Evolutionary conservation across 2,797 vertebrate species (phyloP).

Genomic region (Synaphobranchus kaupii): DNA sequence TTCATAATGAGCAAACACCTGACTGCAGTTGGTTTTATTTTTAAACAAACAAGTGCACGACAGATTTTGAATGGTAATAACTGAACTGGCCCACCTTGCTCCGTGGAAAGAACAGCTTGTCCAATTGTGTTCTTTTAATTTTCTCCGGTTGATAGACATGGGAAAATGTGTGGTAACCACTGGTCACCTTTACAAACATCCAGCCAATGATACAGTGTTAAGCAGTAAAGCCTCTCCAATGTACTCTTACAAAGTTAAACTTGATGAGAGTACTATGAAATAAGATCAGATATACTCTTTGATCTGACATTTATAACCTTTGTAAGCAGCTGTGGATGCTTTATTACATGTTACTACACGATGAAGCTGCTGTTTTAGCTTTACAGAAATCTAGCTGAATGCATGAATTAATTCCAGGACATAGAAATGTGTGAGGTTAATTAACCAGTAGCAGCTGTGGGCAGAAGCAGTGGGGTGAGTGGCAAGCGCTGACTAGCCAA

Average conservation of each 20-base stretch:
- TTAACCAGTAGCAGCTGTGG: neutral
- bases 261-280: too few relatives aligned
- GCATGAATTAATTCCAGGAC: neutral
- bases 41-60: constrained; percentile 79
- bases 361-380: neutral
- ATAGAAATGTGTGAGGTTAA: neutral
- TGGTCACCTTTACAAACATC: constrained; percentile 72
- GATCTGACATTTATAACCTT: neutral
- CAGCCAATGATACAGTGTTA: constrained; percentile 66
- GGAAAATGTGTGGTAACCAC: constrained; percentile 66
- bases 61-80: neutral
- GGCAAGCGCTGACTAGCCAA: neutral
- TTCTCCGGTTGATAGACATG: constrained; percentile 65
- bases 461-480: neutral
- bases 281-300: neutral
- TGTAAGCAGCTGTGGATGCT: neutral
- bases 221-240: neutral
- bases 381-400: neutral
- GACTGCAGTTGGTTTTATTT: constrained; percentile 74
- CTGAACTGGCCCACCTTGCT: neutral
- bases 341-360: neutral
- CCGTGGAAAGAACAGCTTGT: neutral
- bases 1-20: constrained; percentile 65
- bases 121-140: constrained; percentile 56
- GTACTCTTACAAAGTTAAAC: too few relatives aligned